These are phyloP conservation scores for Erinaceus europaeus DNA, from an alignment of 2,113 vertebrate species.

Conservation along the genomic window DNA sequence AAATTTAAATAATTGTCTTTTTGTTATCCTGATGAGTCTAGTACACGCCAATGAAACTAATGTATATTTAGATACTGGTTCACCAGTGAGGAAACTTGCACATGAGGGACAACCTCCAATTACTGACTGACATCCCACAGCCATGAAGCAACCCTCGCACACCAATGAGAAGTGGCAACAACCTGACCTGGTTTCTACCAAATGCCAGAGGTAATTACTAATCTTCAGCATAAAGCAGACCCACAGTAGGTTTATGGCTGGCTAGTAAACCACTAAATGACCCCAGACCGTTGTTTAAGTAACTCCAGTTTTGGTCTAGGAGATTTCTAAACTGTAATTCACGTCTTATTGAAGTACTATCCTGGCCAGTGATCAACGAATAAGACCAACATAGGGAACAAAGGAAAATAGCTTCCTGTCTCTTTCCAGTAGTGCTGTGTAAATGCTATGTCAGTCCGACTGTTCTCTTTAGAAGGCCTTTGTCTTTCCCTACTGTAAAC, in stretches of 20 bases:
- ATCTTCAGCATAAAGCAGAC: not conserved
- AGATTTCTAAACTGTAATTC: constrained; percentile 67
- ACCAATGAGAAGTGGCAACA: constrained; percentile 1
- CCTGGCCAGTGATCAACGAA: constrained; percentile 48
- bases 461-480: constrained; percentile 78
- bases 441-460: constrained; percentile 73
- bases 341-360: constrained; percentile 49
- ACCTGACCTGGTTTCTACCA: no score
- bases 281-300: constrained; percentile 69
- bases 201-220: no score
- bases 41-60: not conserved
- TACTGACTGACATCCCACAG: not conserved
- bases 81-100: not conserved
- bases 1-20: not conserved
- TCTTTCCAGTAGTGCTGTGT: constrained; percentile 71
- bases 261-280: constrained; percentile 63
- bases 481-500: constrained; percentile 80
- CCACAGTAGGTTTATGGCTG: not conserved
- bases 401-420: constrained; percentile 68
- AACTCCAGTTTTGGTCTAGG: constrained; percentile 46
- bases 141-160: no score
- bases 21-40: not conserved
- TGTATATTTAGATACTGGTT: not conserved
- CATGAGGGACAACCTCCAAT: no score
- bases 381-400: constrained; percentile 71